Percentiles rank a stretch among this genome's conserved stretches.
phyloP scores from a whole-genome alignment of 1,140 invertebrate genomes.

The Caenorhabditis remanei region DNA sequence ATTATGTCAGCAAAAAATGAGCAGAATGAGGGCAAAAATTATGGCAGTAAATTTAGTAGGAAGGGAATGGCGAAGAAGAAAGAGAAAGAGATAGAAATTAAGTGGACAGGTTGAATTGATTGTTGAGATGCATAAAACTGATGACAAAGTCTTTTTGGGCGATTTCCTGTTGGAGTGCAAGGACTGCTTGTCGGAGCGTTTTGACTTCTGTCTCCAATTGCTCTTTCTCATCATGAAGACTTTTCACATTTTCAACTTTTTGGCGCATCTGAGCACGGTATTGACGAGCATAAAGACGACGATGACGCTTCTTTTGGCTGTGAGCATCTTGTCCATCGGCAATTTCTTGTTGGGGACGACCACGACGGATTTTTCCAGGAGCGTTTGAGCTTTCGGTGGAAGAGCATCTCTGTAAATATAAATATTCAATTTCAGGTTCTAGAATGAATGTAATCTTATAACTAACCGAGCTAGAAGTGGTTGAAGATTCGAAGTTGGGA shows the following conservation, averaged over 20 bases:
- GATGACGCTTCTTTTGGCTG: slow-evolving; percentile 58
- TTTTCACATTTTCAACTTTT: slow-evolving; percentile 54
- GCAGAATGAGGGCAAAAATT: not conserved
- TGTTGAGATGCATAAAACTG: slow-evolving; percentile 45
- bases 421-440: not conserved
- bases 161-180: slow-evolving; percentile 26
- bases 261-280: slow-evolving; percentile 61
- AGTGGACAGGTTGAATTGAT: not conserved
- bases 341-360: slow-evolving; percentile 60
- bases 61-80: not conserved
- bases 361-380: slow-evolving; percentile 43
- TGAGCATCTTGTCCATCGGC: slow-evolving; percentile 53
- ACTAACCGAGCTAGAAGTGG: slow-evolving; percentile 45
- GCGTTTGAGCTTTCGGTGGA: slow-evolving; percentile 23
- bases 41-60: slow-evolving; percentile 12
- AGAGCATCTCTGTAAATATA: slow-evolving; percentile 39
- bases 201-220: slow-evolving; percentile 49
- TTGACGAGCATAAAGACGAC: slow-evolving; percentile 54
- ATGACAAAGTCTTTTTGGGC: slow-evolving; percentile 51
- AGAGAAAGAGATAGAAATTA: not conserved
- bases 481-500: not conserved
- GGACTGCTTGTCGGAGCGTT: slow-evolving; percentile 20
- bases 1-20: slow-evolving; percentile 34
- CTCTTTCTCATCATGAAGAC: slow-evolving; percentile 39
- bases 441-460: too few relatives aligned